Conservation (phyloP, 2,797 vertebrate species). For the Semotilus atromaculatus region DNA sequence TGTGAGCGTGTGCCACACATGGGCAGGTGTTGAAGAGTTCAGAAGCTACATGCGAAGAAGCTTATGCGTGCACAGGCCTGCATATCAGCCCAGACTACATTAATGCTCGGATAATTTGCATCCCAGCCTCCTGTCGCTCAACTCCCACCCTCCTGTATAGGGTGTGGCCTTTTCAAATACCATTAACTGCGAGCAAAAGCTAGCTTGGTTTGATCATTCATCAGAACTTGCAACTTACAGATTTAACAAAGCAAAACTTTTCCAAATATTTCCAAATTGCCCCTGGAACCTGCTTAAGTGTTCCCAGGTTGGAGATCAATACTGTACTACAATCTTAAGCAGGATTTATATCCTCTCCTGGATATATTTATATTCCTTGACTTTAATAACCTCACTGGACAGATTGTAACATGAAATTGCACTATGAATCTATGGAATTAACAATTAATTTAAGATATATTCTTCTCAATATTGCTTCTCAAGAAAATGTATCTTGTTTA, state of each 20-base stretch:
- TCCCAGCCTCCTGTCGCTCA: conserved; percentile 22
- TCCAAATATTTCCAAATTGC: not conserved
- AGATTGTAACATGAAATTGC: not conserved
- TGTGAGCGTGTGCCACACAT: conserved; percentile 47
- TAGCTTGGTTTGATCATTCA: not conserved
- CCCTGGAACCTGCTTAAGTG: not conserved
- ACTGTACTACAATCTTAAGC: not conserved
- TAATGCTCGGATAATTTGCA: conserved; percentile 35
- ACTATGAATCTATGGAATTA: not conserved
- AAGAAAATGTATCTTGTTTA: not conserved
- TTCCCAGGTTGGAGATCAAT: not conserved
- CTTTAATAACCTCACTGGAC: not conserved
- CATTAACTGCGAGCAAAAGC: not conserved
- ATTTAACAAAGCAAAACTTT: conserved; percentile 1
- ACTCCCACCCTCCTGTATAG: not conserved
- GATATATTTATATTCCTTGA: not conserved
- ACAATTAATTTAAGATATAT: not conserved
- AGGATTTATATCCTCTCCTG: not conserved
- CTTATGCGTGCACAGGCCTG: conserved; percentile 43
- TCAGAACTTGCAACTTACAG: not conserved
- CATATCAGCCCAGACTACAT: conserved; percentile 42
- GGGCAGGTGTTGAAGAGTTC: conserved; percentile 52
- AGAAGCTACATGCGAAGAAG: conserved; percentile 44
- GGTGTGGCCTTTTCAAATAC: not conserved
- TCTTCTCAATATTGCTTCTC: not conserved